Base-by-base conservation (phyloP, 2,113 vertebrate genomes). In the Sebastes schlegelii region DNA sequence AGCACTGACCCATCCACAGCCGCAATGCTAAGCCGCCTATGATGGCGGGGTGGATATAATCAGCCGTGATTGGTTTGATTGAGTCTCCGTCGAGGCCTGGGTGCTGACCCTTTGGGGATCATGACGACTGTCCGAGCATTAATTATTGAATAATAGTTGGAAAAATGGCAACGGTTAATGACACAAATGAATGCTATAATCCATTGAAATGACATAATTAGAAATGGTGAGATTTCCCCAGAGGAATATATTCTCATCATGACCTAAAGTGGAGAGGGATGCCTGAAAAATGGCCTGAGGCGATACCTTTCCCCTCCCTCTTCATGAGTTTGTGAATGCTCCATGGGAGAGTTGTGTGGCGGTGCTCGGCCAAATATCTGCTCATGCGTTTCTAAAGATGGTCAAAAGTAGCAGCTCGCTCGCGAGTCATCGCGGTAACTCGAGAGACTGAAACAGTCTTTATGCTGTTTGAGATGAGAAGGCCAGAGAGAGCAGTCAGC, bases 121-220 rank as follows among this genome's bases (percentile, higher is more conserved):
- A 46, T 67, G 88, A 89, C 85, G 81, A 77, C 89, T 77, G 87
- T 70, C 72, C 55, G 23, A 62, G 61, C 81, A 86, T 92, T 92
- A 89, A 92, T 93, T 90, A 93, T 91, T 89, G 86, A 93, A 88
- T 88, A 84, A 91, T 61, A 89, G 82, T 86, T 75, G 86, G 87
- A 64, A 58, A 86, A 89, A 83, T 68, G 81, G 85, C 73, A 72
- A 65, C 71, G 82, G 89, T 80, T 93, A 91, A 91, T 86, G 84
- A 86, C 70, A 79, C 74, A 9, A 91, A 88, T 89, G 87, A 89
- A 89, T 48, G 79, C 85, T 66, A 84, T 88, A 91, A 92, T 89
- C 88, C 84, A 85, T 74, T 88, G 88, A 85, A 83, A 51, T 88
- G 89, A 88, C 90, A 87, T 93, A 76, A 93, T 92, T 90, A 89